A percentile compares a stretch with the other conserved stretches of the same genome.
phyloP scores from a whole-genome alignment of 2,113 vertebrate genomes.

The Triplophysa siluroides region DNA sequence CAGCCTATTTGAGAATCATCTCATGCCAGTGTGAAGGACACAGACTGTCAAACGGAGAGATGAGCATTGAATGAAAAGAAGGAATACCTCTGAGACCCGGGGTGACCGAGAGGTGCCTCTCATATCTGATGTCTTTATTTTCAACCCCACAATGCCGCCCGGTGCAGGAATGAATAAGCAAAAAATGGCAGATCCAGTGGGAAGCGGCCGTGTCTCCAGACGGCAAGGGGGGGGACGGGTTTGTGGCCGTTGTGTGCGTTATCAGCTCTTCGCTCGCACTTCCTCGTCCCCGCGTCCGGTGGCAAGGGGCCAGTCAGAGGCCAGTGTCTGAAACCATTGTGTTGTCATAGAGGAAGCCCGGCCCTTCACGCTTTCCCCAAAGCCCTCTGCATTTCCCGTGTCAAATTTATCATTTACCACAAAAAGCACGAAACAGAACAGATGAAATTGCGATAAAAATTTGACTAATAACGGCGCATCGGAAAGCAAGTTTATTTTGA shows the following conservation, averaged over 20 bases:
- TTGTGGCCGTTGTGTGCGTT: slow-evolving; percentile 27
- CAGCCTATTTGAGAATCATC: slow-evolving; percentile 29
- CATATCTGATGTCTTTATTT: slow-evolving; percentile 41
- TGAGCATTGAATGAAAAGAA: slow-evolving; percentile 36
- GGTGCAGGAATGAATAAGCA: slow-evolving; percentile 36
- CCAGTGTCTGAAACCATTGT: slow-evolving; percentile 36
- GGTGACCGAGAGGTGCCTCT: slow-evolving; percentile 40
- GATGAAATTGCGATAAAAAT: slow-evolving; percentile 29
- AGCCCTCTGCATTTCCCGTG: slow-evolving; percentile 41
- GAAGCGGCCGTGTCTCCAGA: slow-evolving; percentile 12
- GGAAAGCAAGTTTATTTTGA: background rate
- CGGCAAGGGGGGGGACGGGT: background rate
- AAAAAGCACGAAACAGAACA: background rate
- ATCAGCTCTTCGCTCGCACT: slow-evolving; percentile 36
- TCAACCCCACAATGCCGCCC: slow-evolving; percentile 25
- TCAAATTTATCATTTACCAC: slow-evolving; percentile 45
- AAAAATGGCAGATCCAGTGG: slow-evolving; percentile 41
- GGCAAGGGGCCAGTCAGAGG: slow-evolving; percentile 40
- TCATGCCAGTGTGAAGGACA: slow-evolving; percentile 25
- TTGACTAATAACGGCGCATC: background rate
- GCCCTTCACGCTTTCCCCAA: slow-evolving; percentile 39
- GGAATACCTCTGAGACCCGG: slow-evolving; percentile 35
- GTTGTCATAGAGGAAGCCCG: slow-evolving; percentile 34
- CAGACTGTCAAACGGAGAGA: slow-evolving; percentile 11
- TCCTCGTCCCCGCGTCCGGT: slow-evolving; percentile 35